These are phyloP conservation scores for human DNA, from an alignment of 2,113 vertebrate species.

Conservation along the genomic window DNA sequence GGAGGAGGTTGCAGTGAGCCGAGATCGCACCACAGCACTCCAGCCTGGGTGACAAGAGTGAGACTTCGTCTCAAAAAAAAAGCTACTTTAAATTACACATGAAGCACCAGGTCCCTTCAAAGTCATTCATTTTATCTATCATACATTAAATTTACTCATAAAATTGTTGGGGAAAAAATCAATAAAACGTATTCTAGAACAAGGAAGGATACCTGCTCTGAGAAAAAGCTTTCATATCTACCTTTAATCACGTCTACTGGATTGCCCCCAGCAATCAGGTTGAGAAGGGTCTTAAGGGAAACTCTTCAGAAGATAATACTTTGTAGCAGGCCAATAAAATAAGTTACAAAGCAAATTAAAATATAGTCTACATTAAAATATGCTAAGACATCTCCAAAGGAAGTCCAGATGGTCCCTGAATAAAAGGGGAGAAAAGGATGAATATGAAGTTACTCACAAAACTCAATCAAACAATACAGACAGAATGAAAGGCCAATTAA, in stretches of 20 bases:
- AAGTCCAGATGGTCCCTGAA: neutral
- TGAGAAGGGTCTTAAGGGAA: neutral
- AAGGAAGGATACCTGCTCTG: neutral
- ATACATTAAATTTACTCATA: neutral
- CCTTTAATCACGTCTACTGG: neutral
- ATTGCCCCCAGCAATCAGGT: neutral
- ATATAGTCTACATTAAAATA: neutral
- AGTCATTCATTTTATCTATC: neutral
- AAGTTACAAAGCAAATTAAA: neutral
- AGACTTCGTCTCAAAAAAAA: too few relatives aligned
- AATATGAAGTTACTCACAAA: neutral
- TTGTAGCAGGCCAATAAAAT: neutral
- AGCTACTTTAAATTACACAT: neutral
- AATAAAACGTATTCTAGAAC: neutral
- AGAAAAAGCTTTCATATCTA: neutral
- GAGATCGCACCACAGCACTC: too few relatives aligned
- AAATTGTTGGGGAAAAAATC: neutral
- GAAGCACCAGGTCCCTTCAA: constrained; percentile 18
- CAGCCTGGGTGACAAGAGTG: too few relatives aligned
- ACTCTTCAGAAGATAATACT: constrained; percentile 3
- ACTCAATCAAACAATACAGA: neutral
- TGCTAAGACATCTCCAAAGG: neutral
- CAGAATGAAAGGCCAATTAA: neutral
- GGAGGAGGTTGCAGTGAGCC: too few relatives aligned
- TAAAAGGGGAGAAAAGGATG: neutral